A percentile compares a stretch with the other conserved stretches of the same genome.
These are phyloP conservation scores for Pelochelys cantorii DNA, from an alignment of 2,797 vertebrate species.

Conservation along the genomic window DNA sequence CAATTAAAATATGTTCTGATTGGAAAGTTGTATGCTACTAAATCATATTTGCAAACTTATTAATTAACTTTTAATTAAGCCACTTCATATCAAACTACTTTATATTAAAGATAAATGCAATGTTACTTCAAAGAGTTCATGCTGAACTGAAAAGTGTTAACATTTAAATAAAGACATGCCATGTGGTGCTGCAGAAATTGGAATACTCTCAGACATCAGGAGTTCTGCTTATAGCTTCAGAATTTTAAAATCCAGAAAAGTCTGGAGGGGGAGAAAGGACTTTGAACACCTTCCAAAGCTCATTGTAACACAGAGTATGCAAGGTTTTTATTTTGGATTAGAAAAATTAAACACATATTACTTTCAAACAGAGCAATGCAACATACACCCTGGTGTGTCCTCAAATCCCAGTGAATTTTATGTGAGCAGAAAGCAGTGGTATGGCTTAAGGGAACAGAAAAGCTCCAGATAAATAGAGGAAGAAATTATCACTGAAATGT, in stretches of 20 bases:
- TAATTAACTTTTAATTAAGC: slow-evolving; percentile 62
- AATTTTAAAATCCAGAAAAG: neutral
- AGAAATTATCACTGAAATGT: neutral
- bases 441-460: neutral
- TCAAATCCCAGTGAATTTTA: neutral
- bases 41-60: slow-evolving; percentile 26
- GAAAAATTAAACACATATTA: neutral
- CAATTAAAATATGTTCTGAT: slow-evolving; percentile 35
- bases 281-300: neutral
- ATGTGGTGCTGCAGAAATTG: slow-evolving; percentile 39
- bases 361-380: neutral
- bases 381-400: neutral
- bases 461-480: neutral
- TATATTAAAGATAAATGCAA: slow-evolving; percentile 54
- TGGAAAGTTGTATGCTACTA: slow-evolving; percentile 40
- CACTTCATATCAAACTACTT: slow-evolving; percentile 36
- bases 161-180: slow-evolving; percentile 34
- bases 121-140: slow-evolving; percentile 49
- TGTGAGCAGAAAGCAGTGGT: neutral
- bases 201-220: neutral
- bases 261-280: neutral
- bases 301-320: neutral
- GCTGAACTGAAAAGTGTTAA: slow-evolving; percentile 46
- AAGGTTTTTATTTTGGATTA: neutral
- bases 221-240: neutral